Base-by-base conservation (phyloP, 2,113 vertebrate species). In the Phrynocephalus versicolor region DNA sequence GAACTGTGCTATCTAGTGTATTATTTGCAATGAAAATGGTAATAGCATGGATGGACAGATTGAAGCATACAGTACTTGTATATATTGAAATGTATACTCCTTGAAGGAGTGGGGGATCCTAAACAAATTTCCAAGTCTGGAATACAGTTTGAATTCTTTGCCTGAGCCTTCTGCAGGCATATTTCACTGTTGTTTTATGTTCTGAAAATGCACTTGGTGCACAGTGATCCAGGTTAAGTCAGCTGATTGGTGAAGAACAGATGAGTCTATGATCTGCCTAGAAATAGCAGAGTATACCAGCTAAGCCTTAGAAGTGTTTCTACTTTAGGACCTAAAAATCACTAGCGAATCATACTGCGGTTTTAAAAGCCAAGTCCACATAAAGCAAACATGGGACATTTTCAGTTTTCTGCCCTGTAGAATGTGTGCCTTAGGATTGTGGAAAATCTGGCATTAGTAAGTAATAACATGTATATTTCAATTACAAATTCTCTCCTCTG, bases 371-470 rank as follows among this genome's bases (percentile, higher is more conserved):
- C n/a, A 90, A 87, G 9, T 70, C 16, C 21, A 74, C 76, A 80
- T 89, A 87, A 60, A 57, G 51, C 55, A 73, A 39, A 65, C 62
- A 8, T 18, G 6, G n/a, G 8, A 77, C 27, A 78, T 0, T 85
- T 70, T 27, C 10, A 15, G 35, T 72, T 74, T 91, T 86, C 55
- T 88, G 25, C 72, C 25, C 70, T 58, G 67, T 30, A 81, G 16
- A 2, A 25, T 82, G 55, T 76, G 88, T 81, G 73, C 58, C 87
- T 85, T 88, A 88, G 85, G 58, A 92, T 76, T 89, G 45, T 55
- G 7, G 72, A 73, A 33, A 35, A 90, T 30, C 15, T 2, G 88
- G 79, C 35, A 79, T 2, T 87, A 90, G 82, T 78, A 91, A 92
- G 92, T 76, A 84, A 62, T 55, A 88, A 83, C 21, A 82, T 21